A percentile compares a stretch with the other conserved stretches of the same genome.
These are phyloP conservation scores for Cygnus buccinator DNA, from an alignment of 2,113 vertebrate genomes.

Conservation along the genomic window DNA sequence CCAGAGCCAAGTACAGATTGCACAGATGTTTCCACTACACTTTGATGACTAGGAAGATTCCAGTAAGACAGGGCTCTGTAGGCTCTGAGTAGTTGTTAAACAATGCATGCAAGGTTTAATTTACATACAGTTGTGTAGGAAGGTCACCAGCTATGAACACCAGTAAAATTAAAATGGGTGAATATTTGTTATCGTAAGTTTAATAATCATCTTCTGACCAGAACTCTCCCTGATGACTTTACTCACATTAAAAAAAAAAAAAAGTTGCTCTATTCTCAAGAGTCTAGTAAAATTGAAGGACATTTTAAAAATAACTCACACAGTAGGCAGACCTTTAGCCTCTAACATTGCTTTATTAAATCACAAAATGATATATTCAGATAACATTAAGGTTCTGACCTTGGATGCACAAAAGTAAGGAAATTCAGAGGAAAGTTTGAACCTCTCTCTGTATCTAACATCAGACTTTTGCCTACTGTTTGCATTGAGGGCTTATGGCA, in stretches of 20 bases:
- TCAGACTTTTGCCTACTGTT: constrained; percentile 54
- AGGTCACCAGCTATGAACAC: neutral
- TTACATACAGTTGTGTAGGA: neutral
- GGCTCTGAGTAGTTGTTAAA: neutral
- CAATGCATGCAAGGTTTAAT: neutral
- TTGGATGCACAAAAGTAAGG: constrained; percentile 34
- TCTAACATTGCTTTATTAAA: constrained; percentile 59
- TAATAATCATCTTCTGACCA: constrained; percentile 8
- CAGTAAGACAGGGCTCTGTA: neutral
- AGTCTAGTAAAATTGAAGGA: constrained; percentile 2
- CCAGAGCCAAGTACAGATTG: too few species aligned
- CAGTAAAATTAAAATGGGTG: neutral
- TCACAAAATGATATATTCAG: constrained; percentile 55
- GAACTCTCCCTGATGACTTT: constrained; percentile 4
- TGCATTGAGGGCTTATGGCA: constrained; percentile 37
- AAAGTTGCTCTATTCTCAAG: neutral
- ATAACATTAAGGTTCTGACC: constrained; percentile 64
- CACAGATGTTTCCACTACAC: neutral
- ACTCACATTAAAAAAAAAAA: neutral
- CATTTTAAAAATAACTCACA: constrained; percentile 57
- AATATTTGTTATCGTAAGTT: neutral
- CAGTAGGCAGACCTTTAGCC: constrained; percentile 50
- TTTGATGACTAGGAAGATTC: neutral
- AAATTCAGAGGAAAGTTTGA: constrained; percentile 62
- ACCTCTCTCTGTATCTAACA: constrained; percentile 42